phyloP scores from a whole-genome alignment of 1,140 invertebrate genomes.

The Macrobrachium nipponense region DNA sequence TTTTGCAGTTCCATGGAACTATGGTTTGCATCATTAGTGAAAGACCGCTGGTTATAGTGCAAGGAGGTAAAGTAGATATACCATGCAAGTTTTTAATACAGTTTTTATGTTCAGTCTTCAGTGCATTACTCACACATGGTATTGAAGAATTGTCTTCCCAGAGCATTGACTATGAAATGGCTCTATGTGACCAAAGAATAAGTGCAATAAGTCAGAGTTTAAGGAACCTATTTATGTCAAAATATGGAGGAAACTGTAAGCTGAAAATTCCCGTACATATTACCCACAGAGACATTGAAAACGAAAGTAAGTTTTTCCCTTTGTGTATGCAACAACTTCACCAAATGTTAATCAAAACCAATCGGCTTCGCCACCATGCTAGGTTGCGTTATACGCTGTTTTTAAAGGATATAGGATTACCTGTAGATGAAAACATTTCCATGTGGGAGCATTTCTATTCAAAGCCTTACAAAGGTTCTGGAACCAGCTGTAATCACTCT shows the following conservation, averaged over 20 bases:
- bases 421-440: slow-evolving; percentile 74
- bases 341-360: slow-evolving; percentile 23
- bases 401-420: slow-evolving; percentile 79
- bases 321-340: slow-evolving; percentile 56
- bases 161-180: neutral
- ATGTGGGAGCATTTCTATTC: slow-evolving; percentile 79
- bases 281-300: slow-evolving; percentile 27
- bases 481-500: slow-evolving; percentile 72
- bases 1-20: slow-evolving; percentile 34
- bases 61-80: slow-evolving; percentile 18
- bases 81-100: slow-evolving; percentile 13
- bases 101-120: slow-evolving; percentile 30
- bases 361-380: slow-evolving; percentile 81
- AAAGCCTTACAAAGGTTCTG: slow-evolving; percentile 70
- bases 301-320: slow-evolving; percentile 34
- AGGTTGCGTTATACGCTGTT: slow-evolving; percentile 79
- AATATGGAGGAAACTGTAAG: neutral
- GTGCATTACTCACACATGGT: neutral
- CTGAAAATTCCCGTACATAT: neutral
- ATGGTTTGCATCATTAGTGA: slow-evolving; percentile 37
- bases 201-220: slow-evolving; percentile 15
- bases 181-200: slow-evolving; percentile 9
- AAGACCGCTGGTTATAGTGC: slow-evolving; percentile 17
- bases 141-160: slow-evolving; percentile 8
- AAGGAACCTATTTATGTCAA: slow-evolving; percentile 11